Evolutionary conservation across 2,888 invertebrate genomes (phyloP).

Genomic region (Caenorhabditis zanzibari): DNA sequence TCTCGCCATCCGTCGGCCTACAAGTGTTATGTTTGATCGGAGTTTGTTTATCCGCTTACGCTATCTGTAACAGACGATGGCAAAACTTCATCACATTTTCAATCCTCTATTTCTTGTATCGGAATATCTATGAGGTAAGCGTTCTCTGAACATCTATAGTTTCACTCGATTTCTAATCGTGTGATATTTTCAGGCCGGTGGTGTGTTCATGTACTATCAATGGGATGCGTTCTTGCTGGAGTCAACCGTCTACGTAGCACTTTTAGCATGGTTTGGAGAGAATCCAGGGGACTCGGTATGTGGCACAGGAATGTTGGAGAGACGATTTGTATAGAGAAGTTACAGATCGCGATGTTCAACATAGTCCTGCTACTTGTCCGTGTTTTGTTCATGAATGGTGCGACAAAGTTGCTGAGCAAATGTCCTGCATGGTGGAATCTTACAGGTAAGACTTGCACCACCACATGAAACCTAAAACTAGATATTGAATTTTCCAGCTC

Average conservation of each 20-base stretch:
- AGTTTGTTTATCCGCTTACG: conserved; percentile 87
- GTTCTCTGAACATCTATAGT: not conserved
- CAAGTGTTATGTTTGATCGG: conserved; percentile 88
- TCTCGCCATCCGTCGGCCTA: conserved; percentile 82
- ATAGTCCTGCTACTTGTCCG: conserved; percentile 89
- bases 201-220: conserved; percentile 89
- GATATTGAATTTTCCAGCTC: conserved; percentile 82
- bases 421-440: conserved; percentile 91
- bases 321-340: not conserved
- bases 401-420: conserved; percentile 88
- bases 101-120: conserved; percentile 88
- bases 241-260: conserved; percentile 88
- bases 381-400: conserved; percentile 88
- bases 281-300: conserved; percentile 64
- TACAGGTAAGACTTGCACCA: conserved; percentile 86
- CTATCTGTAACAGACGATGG: conserved; percentile 84
- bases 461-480: no score
- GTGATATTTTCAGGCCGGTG: conserved; percentile 86
- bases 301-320: no score
- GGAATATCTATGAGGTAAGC: conserved; percentile 88
- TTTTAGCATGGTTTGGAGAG: conserved; percentile 87
- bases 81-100: conserved; percentile 87
- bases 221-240: conserved; percentile 90
- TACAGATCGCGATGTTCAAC: conserved; percentile 61
- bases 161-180: not conserved